phyloP scores from a whole-genome alignment of 2,113 vertebrate genomes.

The Carassius carassius region DNA sequence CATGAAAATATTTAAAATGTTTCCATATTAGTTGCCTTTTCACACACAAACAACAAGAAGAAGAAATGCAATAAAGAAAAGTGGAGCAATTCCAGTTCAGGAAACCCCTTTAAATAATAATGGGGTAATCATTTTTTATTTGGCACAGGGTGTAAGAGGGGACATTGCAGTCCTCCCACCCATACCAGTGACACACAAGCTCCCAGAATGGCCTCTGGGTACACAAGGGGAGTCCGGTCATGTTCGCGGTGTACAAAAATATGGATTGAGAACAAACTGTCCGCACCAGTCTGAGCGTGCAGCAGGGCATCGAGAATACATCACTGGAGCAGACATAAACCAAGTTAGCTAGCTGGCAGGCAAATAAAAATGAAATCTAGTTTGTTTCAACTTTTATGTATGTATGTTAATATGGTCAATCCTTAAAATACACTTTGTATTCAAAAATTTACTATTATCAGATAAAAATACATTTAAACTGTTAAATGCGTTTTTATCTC shows the following conservation, averaged over 20 bases:
- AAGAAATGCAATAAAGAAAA: neutral
- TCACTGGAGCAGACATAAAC: neutral
- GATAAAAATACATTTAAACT: too few relatives aligned
- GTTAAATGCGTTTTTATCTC: neutral
- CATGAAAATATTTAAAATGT: neutral
- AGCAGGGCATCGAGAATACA: neutral
- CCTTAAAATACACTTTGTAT: neutral
- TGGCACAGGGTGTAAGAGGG: neutral
- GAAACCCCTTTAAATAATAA: neutral
- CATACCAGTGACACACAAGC: neutral
- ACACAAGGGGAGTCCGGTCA: slow-evolving; percentile 31
- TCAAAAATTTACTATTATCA: too few relatives aligned
- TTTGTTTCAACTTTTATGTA: neutral
- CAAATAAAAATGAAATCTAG: neutral
- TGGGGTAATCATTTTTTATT: neutral
- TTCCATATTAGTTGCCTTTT: neutral
- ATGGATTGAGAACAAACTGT: slow-evolving; percentile 8
- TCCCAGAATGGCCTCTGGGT: slow-evolving; percentile 20
- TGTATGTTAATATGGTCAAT: neutral
- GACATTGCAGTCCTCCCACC: neutral
- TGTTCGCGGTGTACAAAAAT: slow-evolving; percentile 54
- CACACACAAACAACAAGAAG: neutral
- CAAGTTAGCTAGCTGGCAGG: neutral
- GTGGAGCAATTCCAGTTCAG: neutral
- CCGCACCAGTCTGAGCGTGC: neutral